A percentile compares a stretch with the other conserved stretches of the same genome.
Evolutionary conservation across 2,113 vertebrate species (phyloP).

Genomic region (Callithrix jacchus): DNA sequence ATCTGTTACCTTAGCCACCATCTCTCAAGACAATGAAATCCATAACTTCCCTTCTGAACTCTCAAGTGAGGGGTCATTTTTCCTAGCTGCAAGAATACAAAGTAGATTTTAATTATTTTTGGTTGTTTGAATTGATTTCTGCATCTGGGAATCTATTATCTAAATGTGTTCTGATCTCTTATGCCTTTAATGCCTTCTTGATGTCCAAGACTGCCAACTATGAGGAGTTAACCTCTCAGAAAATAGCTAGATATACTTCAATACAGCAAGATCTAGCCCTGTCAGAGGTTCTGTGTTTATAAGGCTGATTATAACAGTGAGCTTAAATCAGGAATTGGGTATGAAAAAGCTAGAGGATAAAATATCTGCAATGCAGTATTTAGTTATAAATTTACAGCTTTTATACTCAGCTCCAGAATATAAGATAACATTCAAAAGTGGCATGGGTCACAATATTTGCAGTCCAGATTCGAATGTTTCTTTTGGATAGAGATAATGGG

Average conservation of each 20-base stretch:
- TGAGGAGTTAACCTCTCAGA: background rate
- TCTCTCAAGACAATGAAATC: background rate
- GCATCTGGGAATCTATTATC: background rate
- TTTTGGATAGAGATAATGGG: background rate
- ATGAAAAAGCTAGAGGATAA: background rate
- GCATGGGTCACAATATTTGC: background rate
- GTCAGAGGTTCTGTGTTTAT: background rate
- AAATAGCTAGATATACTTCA: background rate
- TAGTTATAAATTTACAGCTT: background rate
- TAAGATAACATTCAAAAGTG: background rate
- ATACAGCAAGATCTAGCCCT: background rate
- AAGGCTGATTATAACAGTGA: background rate
- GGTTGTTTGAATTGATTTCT: background rate
- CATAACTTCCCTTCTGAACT: background rate
- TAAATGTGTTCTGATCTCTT: background rate
- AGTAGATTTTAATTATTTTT: background rate
- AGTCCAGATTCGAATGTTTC: background rate
- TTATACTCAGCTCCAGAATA: background rate
- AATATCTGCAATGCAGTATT: background rate
- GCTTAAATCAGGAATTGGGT: background rate
- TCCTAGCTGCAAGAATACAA: background rate
- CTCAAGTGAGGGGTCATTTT: background rate
- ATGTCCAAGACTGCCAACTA: background rate
- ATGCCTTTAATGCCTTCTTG: background rate
- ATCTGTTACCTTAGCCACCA: background rate